Evolutionary conservation across 2,888 invertebrate genomes (phyloP), one percentile per base, ranked within the genome.

Genomic region (Oxystoma pomonae): DNA sequence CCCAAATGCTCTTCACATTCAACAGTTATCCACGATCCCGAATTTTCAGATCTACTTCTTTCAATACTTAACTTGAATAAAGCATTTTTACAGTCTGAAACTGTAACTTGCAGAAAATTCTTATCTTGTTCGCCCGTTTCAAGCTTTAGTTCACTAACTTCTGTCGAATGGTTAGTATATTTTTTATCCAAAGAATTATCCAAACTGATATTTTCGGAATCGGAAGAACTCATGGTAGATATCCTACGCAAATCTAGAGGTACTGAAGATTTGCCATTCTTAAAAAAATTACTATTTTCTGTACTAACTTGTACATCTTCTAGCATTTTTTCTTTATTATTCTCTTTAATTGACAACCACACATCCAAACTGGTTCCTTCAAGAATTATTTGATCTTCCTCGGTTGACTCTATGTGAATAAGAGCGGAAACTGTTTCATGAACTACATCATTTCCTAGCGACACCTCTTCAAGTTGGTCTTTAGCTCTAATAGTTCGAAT

Each of bases 1-100:
- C 84, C 86, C n/a, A 86, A 84, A 69, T 82, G 84, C 72, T 89
- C 88, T 67, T 89, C 88, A 73, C 86, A 86, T 71, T 89, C 89
- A 1, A 86, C 84, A 0, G 88, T 87, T 69, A 87, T 82, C 85
- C 86, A 89, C 1, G 89, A 89, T 1, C 84, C 85, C 0, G 88
- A 87, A 73, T 89, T 89, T 75, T 88, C 88, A 69, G 88, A 89
- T 71, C 82, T 81, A 65, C 86, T 86, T 1, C 86, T 83, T 78
- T 75, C 81, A 20, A 77, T 75, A 63, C 76, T 79, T 67, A 79
- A 71, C 73, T 76, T 80, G 62, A 74, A 83, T 80, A 71, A 82
- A 80, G 69, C 84, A 80, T 80, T 86, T 82, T 71, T 85, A 61
- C 76, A 75, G 66, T 83, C 83, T 60, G 66, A 71, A 18, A 63